Evolutionary conservation across 2,888 invertebrate genomes (phyloP).

Genomic region (Sturmia bella): DNA sequence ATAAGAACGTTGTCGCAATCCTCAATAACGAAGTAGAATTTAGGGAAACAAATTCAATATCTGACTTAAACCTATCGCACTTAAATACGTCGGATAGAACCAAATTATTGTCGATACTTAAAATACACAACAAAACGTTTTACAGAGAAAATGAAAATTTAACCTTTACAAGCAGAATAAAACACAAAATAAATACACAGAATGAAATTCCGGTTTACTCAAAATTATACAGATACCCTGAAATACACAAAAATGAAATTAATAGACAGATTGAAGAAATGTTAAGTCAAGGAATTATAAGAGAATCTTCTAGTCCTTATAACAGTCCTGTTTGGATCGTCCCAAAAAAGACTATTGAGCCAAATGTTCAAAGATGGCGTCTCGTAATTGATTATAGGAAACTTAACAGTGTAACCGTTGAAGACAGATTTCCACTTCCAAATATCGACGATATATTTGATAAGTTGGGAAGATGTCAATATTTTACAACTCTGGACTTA

Average conservation of each 20-base stretch:
- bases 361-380: conserved; percentile 16
- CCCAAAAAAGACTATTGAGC: not conserved
- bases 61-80: conserved; percentile 17
- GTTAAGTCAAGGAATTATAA: conserved; percentile 31
- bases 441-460: not conserved
- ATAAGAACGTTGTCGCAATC: conserved; percentile 11
- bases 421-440: conserved; percentile 10
- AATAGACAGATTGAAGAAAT: too few species aligned
- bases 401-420: conserved; percentile 3
- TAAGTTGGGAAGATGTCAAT: not conserved
- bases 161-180: conserved; percentile 52
- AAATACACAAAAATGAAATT: conserved; percentile 50
- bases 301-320: conserved; percentile 11
- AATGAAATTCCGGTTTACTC: conserved; percentile 48
- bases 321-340: conserved; percentile 30
- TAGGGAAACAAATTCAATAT: conserved; percentile 13
- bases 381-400: conserved; percentile 7
- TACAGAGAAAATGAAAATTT: conserved; percentile 32
- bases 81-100: conserved; percentile 38
- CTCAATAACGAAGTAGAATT: conserved; percentile 27
- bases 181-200: too few species aligned
- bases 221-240: conserved; percentile 55
- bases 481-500: not conserved
- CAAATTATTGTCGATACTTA: conserved; percentile 2
- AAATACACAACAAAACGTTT: conserved; percentile 21